Evolutionary conservation across 2,113 vertebrate genomes (phyloP).

Genomic region (Psilopogon haemacephalus): DNA sequence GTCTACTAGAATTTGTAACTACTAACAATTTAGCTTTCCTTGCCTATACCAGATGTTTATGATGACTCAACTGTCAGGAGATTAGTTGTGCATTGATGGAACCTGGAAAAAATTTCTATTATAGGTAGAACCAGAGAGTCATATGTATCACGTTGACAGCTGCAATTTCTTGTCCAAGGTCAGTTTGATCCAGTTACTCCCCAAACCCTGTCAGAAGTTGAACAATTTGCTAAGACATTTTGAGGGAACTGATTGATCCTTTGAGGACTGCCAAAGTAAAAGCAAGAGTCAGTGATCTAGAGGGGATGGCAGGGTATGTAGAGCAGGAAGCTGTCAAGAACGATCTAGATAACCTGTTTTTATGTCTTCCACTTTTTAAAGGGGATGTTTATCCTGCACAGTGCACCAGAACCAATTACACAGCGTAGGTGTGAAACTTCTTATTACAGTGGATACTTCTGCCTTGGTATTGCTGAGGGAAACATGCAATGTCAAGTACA

Average conservation of each 20-base stretch:
- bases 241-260: not conserved
- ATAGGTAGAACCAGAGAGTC: not conserved
- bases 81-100: not conserved
- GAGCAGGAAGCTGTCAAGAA: not conserved
- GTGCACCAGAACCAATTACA: slow-evolving; percentile 30
- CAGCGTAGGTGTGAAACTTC: not conserved
- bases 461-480: slow-evolving; percentile 17
- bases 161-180: not conserved
- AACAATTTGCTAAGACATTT: not conserved
- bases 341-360: not conserved
- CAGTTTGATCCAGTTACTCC: not conserved
- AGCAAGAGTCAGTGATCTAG: not conserved
- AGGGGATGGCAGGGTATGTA: not conserved
- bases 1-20: not conserved
- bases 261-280: not conserved
- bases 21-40: not conserved
- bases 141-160: not conserved
- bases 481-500: not conserved
- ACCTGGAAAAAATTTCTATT: not conserved
- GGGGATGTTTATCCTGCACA: not conserved
- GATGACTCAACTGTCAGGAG: not conserved
- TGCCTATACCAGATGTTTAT: not conserved
- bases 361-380: not conserved
- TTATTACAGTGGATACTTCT: slow-evolving; percentile 19
- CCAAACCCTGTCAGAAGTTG: not conserved